phyloP scores from a whole-genome alignment of 1,140 invertebrate species.

The Meteorus sp. region DNA sequence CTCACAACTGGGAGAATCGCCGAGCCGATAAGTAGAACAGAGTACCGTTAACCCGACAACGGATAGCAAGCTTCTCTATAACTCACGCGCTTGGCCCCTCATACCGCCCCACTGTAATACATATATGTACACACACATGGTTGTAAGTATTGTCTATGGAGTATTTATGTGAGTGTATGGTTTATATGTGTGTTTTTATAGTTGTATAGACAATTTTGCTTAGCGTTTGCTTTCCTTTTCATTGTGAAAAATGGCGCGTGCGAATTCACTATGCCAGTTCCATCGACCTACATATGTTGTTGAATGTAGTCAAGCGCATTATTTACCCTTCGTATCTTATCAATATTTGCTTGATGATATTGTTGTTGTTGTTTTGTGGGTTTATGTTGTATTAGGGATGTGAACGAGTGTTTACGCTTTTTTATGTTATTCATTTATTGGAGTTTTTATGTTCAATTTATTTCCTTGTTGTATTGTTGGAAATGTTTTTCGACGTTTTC shows the following conservation, averaged over 20 bases:
- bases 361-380: not conserved
- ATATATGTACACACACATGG: constrained; percentile 1
- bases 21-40: constrained; percentile 49
- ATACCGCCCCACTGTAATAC: not conserved
- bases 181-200: constrained; percentile 1
- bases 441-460: no score
- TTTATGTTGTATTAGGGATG: no score
- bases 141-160: no score
- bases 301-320: not conserved
- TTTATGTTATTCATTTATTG: no score
- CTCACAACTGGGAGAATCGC: constrained; percentile 16
- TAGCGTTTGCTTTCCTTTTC: constrained; percentile 59
- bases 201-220: constrained; percentile 43
- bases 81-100: constrained; percentile 6
- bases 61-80: constrained; percentile 34
- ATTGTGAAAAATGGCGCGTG: constrained; percentile 59
- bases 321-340: not conserved
- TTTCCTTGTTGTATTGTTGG: no score
- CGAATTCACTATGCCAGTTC: constrained; percentile 47
- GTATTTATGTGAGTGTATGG: no score
- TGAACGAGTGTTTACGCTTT: no score
- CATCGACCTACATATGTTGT: constrained; percentile 44
- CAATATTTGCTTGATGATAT: not conserved
- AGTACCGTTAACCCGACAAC: constrained; percentile 55
- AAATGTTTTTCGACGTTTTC: no score